phyloP scores from a whole-genome alignment of 53 echinoderm and acorn worm genomes.

The Glandiceps talaboti region DNA sequence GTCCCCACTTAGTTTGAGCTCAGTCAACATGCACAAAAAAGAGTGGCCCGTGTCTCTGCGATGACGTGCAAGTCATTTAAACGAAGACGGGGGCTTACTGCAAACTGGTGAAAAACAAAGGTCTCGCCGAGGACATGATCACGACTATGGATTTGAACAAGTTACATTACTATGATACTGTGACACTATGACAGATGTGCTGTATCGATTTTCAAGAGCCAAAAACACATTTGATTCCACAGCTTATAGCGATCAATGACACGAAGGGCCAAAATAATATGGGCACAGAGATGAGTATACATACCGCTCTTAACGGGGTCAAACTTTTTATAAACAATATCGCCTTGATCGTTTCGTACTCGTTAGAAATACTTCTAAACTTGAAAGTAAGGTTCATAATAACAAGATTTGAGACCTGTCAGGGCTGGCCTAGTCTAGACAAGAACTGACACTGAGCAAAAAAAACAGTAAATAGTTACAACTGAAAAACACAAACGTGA shows the following conservation, averaged over 20 bases:
- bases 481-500: neutral
- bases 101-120: too few species aligned
- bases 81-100: too few species aligned
- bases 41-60: too few species aligned
- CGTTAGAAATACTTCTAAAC: too few species aligned
- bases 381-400: too few species aligned
- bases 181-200: neutral
- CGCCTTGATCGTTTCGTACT: too few species aligned
- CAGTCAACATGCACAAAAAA: too few species aligned
- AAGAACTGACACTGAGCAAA: neutral
- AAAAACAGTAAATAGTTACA: neutral
- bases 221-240: neutral
- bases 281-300: too few species aligned
- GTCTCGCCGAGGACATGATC: too few species aligned
- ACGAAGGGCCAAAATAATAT: neutral
- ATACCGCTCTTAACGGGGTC: neutral
- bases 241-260: neutral
- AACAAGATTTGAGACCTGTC: neutral
- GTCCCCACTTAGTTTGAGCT: too few species aligned
- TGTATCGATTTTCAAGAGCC: neutral
- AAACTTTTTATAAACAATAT: neutral
- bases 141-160: too few species aligned
- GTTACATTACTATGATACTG: neutral
- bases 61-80: too few species aligned
- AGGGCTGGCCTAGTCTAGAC: neutral